Evolutionary conservation across 2,888 invertebrate genomes (phyloP), one percentile per base, ranked within the genome.

Genomic region (Calephelis perditalis): DNA sequence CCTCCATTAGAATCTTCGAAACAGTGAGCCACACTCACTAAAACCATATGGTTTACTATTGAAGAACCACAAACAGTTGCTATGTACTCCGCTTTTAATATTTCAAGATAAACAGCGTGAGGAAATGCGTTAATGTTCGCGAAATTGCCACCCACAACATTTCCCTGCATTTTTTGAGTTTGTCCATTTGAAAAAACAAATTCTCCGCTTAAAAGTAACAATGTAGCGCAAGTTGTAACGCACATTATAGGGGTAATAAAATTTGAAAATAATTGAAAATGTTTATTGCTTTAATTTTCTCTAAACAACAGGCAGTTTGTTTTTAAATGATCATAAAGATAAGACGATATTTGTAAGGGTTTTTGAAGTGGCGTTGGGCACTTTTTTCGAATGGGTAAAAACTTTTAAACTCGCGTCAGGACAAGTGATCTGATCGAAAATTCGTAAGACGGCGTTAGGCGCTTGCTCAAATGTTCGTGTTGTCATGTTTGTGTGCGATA

Each of bases 1-100:
- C 60, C 63, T 11, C 35, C n/a, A 10, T 2, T 62, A 2, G 5
- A 44, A 44, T 69, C 68, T 1, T 68, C 62, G 5, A 76, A 59
- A 57, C 78, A 79, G 57, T 79, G 79, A 3, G 71, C 78, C 0
- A 75, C 79, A 0, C 76, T 72, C 5, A 79, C 10, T 5, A 74
- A 60, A 40, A 76, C 62, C 0, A 60, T 44, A 58, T 77, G 74
- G 61, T 77, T 77, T 10, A 78, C 9, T 36, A 78, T 69, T 0
- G 79, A 76, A 0, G 71, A 65, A 2, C 78, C 78, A 61, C 79
- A 79, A 52, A 70, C 58, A 43, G 60, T 58, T 11, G 47, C 61
- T 15, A 43, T 12, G 3, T 36, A 46, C 9, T 61, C 46, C 5
- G 40, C 15, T 8, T 15, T 49, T 11, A 35, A 15, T 45, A 69